These are phyloP conservation scores for Epinephelus malabaricus DNA, from an alignment of 2,797 vertebrate genomes.

Conservation along the genomic window DNA sequence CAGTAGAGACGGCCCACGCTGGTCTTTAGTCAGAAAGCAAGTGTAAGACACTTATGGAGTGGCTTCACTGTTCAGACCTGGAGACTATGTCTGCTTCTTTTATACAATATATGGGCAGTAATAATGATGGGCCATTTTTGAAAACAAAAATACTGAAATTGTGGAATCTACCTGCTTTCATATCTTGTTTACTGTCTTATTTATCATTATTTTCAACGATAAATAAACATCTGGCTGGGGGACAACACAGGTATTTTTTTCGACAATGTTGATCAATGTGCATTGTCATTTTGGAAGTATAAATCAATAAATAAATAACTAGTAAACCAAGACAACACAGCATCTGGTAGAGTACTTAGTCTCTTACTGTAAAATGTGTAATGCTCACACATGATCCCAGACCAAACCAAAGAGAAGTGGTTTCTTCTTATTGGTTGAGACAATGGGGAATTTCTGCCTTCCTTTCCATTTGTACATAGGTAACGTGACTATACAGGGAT, in stretches of 20 bases:
- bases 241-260: background rate
- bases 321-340: background rate
- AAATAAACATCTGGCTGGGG: background rate
- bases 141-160: too few relatives aligned
- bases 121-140: background rate
- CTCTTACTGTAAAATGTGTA: background rate
- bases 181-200: background rate
- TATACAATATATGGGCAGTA: background rate
- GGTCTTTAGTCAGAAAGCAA: too few relatives aligned
- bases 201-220: background rate
- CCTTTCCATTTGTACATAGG: background rate
- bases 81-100: background rate
- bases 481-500: slow-evolving; percentile 19
- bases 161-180: too few relatives aligned
- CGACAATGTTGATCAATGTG: background rate
- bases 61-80: too few relatives aligned
- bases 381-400: background rate
- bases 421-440: slow-evolving; percentile 14
- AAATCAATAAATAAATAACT: background rate
- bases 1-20: too few relatives aligned
- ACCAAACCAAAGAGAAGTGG: slow-evolving; percentile 42
- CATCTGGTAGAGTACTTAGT: background rate
- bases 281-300: background rate
- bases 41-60: too few relatives aligned
- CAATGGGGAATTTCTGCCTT: background rate